A percentile compares a stretch with the other conserved stretches of the same genome.
These are phyloP conservation scores for Hemitrygon akajei DNA, from an alignment of 2,797 vertebrate species.

Conservation along the genomic window DNA sequence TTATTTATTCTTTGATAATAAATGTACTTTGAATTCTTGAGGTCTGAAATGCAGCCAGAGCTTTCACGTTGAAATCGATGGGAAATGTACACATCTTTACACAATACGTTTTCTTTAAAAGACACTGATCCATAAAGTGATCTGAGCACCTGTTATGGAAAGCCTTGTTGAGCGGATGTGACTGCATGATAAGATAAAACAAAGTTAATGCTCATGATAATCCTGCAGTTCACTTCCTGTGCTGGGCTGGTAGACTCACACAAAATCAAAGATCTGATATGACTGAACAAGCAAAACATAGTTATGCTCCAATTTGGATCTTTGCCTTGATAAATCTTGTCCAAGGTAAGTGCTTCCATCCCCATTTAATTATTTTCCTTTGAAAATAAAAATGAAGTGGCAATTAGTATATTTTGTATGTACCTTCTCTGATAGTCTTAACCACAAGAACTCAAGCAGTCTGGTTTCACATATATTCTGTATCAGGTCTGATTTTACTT, in stretches of 20 bases:
- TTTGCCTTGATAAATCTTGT: background rate
- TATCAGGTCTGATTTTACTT: background rate
- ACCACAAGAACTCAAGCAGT: background rate
- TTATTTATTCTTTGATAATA: too few species aligned
- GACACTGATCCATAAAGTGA: too few species aligned
- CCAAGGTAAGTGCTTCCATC: background rate
- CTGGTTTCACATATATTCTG: background rate
- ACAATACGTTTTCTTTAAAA: too few species aligned
- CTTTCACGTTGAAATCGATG: too few species aligned
- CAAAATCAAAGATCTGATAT: background rate
- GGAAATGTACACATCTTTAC: too few species aligned
- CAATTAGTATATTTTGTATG: background rate
- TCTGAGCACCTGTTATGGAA: background rate
- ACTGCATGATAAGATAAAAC: background rate
- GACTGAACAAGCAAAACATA: background rate
- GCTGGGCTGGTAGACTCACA: too few species aligned
- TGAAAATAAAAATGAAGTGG: background rate
- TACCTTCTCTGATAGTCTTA: background rate
- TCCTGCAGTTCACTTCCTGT: background rate
- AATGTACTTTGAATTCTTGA: too few species aligned
- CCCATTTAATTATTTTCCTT: too few species aligned
- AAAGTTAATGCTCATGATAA: background rate
- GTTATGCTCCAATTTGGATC: background rate
- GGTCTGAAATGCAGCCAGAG: too few species aligned
- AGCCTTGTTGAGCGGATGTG: conserved; percentile 1